phyloP scores from a whole-genome alignment of 2,797 vertebrate genomes.

The Champsocephalus esox region DNA sequence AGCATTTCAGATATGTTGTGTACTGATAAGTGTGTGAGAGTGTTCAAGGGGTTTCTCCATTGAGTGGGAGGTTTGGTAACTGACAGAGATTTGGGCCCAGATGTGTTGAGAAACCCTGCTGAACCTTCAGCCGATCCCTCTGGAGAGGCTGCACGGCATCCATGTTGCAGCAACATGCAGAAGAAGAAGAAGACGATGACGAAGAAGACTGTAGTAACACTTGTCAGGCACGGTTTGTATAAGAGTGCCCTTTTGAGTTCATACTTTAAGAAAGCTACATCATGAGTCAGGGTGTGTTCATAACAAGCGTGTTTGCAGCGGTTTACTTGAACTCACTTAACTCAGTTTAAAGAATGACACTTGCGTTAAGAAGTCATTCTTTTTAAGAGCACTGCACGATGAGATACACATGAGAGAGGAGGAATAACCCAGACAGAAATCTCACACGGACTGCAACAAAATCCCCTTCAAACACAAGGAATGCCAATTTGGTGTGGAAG shows the following conservation, averaged over 20 bases:
- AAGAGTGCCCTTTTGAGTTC: conserved; percentile 10
- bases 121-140: conserved; percentile 57
- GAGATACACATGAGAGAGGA: conserved; percentile 13
- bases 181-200: neutral
- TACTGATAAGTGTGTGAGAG: conserved; percentile 26
- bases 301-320: neutral
- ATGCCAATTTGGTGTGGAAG: neutral
- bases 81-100: conserved; percentile 25
- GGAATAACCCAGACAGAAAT: neutral
- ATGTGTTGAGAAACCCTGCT: conserved; percentile 59
- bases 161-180: neutral
- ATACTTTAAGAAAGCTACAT: neutral
- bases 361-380: too few species aligned
- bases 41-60: conserved; percentile 30
- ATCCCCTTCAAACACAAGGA: neutral
- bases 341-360: too few species aligned
- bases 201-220: neutral
- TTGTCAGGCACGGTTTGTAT: neutral
- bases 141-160: conserved; percentile 7
- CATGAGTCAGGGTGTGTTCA: conserved; percentile 20
- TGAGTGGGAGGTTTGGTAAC: conserved; percentile 45
- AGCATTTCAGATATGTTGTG: neutral
- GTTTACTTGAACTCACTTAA: conserved; percentile 12
- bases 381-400: neutral
- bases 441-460: neutral